Percentiles rank a stretch among this genome's conserved stretches.
Conservation (phyloP, 1,140 invertebrate genomes). For the Aleiodes sp. region DNA sequence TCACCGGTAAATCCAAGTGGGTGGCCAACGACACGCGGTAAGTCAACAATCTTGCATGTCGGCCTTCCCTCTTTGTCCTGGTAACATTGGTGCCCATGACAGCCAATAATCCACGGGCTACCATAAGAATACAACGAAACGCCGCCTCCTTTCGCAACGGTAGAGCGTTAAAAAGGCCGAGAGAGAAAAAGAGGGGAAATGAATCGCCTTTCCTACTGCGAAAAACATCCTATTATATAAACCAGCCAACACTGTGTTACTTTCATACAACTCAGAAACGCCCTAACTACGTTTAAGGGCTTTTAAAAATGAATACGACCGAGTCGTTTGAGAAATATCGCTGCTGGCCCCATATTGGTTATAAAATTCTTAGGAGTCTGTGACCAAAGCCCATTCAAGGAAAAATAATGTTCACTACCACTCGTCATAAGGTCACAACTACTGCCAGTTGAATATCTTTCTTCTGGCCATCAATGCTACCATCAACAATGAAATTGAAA, state of each 20-base stretch:
- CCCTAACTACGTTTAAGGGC: conserved; percentile 33
- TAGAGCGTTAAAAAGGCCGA: neutral
- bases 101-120: conserved; percentile 45
- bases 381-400: conserved; percentile 48
- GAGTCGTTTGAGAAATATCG: conserved; percentile 7
- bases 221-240: neutral
- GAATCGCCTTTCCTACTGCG: neutral
- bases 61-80: neutral
- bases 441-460: neutral
- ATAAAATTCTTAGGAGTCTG: conserved; percentile 51
- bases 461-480: neutral
- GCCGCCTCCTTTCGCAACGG: conserved; percentile 9
- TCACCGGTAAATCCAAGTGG: neutral
- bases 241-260: conserved; percentile 33
- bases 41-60: conserved; percentile 7
- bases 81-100: conserved; percentile 35
- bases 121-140: conserved; percentile 27
- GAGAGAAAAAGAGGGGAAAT: neutral
- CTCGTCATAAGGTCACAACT: neutral
- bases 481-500: conserved; percentile 5
- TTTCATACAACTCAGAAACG: conserved; percentile 33
- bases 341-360: conserved; percentile 39
- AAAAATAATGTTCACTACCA: conserved; percentile 45
- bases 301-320: conserved; percentile 15
- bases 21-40: conserved; percentile 22